A percentile compares a stretch with the other conserved stretches of the same genome.
Conservation (phyloP, 2,797 vertebrate genomes). For the Falco rusticolus region DNA sequence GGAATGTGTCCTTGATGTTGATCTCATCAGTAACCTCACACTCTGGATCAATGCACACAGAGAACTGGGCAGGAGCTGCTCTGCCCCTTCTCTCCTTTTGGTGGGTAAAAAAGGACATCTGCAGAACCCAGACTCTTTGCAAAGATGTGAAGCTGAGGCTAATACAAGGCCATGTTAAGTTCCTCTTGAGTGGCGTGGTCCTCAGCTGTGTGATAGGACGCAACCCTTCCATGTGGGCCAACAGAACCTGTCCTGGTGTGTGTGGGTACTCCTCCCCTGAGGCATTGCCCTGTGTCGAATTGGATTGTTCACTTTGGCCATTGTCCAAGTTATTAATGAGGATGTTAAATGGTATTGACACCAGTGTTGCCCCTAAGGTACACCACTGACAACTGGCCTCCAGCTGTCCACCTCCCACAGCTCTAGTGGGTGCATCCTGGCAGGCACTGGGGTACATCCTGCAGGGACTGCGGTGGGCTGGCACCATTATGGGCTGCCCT, state of each 20-base stretch:
- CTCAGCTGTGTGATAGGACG: neutral
- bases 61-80: slow-evolving; percentile 77
- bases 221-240: neutral
- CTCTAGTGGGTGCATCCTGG: neutral
- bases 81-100: neutral
- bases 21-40: slow-evolving; percentile 84
- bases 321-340: neutral
- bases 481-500: neutral
- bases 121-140: neutral
- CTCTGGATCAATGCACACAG: slow-evolving; percentile 81
- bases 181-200: neutral
- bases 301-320: neutral
- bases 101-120: neutral
- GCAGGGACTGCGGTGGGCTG: neutral
- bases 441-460: neutral
- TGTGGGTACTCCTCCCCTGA: neutral
- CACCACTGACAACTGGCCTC: neutral
- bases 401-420: neutral
- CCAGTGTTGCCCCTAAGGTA: neutral
- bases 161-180: accelerated
- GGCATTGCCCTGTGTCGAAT: neutral
- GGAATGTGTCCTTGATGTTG: slow-evolving; percentile 76
- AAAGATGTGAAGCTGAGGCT: neutral
- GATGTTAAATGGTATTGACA: neutral
- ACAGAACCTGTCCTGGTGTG: accelerated